Percentiles rank a stretch among this genome's conserved stretches.
phyloP scores from a whole-genome alignment of 2,797 vertebrate species.

The Hylomyscus alleni region DNA sequence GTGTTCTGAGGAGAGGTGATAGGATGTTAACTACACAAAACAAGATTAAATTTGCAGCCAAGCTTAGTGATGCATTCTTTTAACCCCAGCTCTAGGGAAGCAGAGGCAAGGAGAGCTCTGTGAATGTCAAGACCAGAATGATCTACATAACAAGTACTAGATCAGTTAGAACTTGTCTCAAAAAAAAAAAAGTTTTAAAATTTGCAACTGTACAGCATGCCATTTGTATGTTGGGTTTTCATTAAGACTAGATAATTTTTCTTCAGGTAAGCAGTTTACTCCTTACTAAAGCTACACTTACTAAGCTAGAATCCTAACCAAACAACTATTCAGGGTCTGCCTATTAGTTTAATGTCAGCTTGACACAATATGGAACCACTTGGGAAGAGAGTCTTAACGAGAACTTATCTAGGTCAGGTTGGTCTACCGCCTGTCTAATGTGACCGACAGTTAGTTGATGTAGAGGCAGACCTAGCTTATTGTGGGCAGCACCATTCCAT shows the following conservation, averaged over 20 bases:
- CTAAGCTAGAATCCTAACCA: neutral
- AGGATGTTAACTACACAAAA: neutral
- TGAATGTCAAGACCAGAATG: neutral
- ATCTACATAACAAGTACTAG: neutral
- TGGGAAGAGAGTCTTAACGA: neutral
- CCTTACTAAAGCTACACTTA: neutral
- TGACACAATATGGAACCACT: neutral
- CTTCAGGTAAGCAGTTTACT: conserved; percentile 7
- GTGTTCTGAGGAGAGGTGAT: neutral
- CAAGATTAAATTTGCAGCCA: neutral
- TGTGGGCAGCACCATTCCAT: neutral
- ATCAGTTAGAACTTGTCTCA: neutral
- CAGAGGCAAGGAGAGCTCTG: neutral
- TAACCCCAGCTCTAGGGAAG: no score
- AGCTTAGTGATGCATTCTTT: neutral
- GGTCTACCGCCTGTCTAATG: neutral
- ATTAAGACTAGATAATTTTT: conserved; percentile 2
- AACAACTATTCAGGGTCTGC: neutral
- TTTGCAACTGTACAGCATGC: neutral
- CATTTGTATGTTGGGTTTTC: neutral
- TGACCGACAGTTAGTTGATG: neutral
- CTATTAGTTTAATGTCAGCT: neutral
- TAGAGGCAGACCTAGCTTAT: neutral
- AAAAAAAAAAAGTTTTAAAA: neutral
- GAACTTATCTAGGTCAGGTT: neutral